Base-by-base conservation (phyloP, 2,888 invertebrate species). In the Caenorhabditis zanzibari region DNA sequence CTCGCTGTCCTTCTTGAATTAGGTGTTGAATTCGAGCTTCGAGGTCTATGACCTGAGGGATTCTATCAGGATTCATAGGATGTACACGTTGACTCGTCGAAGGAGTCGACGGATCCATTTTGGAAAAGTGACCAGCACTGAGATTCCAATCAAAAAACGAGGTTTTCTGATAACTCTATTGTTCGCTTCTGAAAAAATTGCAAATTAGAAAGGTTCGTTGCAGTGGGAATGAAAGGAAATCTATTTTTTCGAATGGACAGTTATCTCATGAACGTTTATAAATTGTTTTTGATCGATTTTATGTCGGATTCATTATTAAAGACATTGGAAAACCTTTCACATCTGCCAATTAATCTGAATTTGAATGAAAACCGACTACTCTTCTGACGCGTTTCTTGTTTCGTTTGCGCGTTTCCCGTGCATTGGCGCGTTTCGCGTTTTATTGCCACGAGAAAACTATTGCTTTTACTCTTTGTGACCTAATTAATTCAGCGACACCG, bases 1-100 rank as follows among this genome's bases (percentile, higher is more conserved):
- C 97, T 93, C 96, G 47, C 38, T 86, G 83, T 9, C 68, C 75
- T 7, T 73, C 76, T 73, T 88, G 88, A 14, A 49, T 56, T 19
- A 88, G 76, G 22, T 56, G 86, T 26, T 66, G 47, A 10, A 88
- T 82, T 6, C 75, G 26, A 3, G 16, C 61, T 22, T 87, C 88
- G 41, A 87, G 79, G 0, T 87, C 84, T 24, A 12, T 14, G 12
- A 16, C 54, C 9, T 47, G 47, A 9, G 19, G 47, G 38, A 19
- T 16, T 26, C 54, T 47, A 19, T 68, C 71, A 5, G 41, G 28
- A n/a, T 10, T 22, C 26, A 66, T 24, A n/a, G n/a, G n/a, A n/a
- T n/a, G n/a, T n/a, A n/a, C n/a, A n/a, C 79, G 71, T 35, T 79
- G 69, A 24, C 41, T 54, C 10, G 71, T 69, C 14, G 63, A 61